phyloP scores from a whole-genome alignment of 2,113 vertebrate species.

The Neomonachus schauinslandi region DNA sequence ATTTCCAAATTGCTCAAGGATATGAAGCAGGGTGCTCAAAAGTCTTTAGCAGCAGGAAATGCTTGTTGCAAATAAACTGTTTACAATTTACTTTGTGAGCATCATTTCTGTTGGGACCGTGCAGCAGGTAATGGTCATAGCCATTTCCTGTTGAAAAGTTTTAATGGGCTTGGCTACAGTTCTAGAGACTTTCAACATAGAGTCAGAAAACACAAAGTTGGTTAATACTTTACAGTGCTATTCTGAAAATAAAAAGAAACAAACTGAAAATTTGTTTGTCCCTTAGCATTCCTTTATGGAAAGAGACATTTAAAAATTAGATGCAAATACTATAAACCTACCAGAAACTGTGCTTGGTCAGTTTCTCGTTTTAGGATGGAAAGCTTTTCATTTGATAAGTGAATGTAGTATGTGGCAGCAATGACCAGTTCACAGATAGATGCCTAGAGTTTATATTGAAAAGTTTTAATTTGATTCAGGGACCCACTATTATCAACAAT shows the following conservation, averaged over 20 bases:
- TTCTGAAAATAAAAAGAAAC: conserved; percentile 48
- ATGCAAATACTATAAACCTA: background rate
- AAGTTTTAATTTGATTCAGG: background rate
- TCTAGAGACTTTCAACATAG: background rate
- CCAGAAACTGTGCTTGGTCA: background rate
- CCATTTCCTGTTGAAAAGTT: conserved; percentile 13
- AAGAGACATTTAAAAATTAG: background rate
- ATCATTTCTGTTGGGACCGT: conserved; percentile 11
- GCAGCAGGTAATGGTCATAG: background rate
- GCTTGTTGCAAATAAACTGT: conserved; percentile 57
- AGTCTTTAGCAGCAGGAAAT: conserved; percentile 43
- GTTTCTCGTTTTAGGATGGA: conserved; percentile 40
- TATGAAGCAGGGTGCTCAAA: conserved; percentile 17
- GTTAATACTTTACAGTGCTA: background rate
- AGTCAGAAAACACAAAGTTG: background rate
- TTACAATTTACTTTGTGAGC: conserved; percentile 41
- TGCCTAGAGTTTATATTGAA: background rate
- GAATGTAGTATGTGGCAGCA: background rate
- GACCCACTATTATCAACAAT: background rate
- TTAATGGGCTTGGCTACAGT: background rate
- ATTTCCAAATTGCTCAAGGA: conserved; percentile 60
- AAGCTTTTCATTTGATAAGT: background rate
- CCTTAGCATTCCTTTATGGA: conserved; percentile 30
- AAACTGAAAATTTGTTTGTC: background rate
- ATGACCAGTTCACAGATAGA: background rate